phyloP scores from a whole-genome alignment of 2,797 vertebrate species.

The Chrosomus eos region DNA sequence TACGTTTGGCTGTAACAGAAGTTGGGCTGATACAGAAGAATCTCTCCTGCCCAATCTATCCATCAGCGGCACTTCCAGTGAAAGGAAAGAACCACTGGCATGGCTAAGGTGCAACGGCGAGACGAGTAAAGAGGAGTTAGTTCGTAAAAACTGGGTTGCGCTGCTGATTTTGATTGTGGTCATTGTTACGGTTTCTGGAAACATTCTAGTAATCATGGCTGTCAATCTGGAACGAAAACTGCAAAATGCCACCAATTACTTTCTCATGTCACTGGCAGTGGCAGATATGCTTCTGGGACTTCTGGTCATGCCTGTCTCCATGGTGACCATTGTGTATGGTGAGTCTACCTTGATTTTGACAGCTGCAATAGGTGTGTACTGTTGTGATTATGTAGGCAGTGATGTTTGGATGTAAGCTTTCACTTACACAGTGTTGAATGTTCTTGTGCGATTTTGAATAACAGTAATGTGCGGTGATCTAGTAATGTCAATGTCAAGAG shows the following conservation, averaged over 20 bases:
- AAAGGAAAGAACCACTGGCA: conserved; percentile 12
- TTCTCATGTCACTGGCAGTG: conserved; percentile 96
- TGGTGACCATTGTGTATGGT: conserved; percentile 96
- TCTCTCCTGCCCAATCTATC: conserved; percentile 59
- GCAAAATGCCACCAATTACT: conserved; percentile 97
- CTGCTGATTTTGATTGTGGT: conserved; percentile 88
- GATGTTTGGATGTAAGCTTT: conserved; percentile 15
- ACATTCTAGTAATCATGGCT: conserved; percentile 96
- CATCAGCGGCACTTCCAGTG: conserved; percentile 67
- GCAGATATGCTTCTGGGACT: conserved; percentile 96
- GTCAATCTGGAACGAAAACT: conserved; percentile 96
- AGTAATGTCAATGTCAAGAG: background rate
- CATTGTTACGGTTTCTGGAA: conserved; percentile 90
- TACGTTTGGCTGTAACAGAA: conserved; percentile 68
- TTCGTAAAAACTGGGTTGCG: conserved; percentile 91
- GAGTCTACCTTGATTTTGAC: conserved; percentile 67
- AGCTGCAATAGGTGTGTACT: background rate
- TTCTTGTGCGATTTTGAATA: background rate
- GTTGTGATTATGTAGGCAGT: background rate
- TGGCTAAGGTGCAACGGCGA: conserved; percentile 36
- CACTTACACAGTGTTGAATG: background rate
- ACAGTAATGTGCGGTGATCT: background rate
- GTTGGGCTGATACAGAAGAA: conserved; percentile 68
- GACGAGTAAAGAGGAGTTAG: conserved; percentile 36
- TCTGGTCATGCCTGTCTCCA: conserved; percentile 96